Evolutionary conservation across 1,140 invertebrate genomes (phyloP).

Genomic region (Coptotermes formosanus): DNA sequence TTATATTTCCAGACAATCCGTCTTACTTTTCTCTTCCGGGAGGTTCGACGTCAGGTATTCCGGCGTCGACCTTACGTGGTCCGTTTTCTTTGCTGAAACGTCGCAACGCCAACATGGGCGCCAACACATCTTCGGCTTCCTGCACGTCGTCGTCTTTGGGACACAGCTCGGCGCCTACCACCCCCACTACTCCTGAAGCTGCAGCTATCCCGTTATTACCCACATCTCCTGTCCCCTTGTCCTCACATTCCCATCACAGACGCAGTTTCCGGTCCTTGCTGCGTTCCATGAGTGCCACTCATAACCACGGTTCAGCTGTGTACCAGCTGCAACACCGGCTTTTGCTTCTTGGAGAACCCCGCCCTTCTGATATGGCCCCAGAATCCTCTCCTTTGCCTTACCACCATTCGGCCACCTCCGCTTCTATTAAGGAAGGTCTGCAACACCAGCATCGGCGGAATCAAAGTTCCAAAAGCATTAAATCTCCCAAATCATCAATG

Average conservation of each 20-base stretch:
- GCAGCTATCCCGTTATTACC: neutral
- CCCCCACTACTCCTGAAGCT: constrained; percentile 39
- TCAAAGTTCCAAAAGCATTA: neutral
- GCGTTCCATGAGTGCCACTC: constrained; percentile 55
- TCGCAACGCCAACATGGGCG: constrained; percentile 29
- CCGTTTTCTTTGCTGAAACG: constrained; percentile 41
- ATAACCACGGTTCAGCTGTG: constrained; percentile 50
- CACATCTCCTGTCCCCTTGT: constrained; percentile 37
- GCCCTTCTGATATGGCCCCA: constrained; percentile 57
- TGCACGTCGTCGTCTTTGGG: constrained; percentile 31
- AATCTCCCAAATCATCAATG: constrained; percentile 40
- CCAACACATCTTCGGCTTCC: neutral
- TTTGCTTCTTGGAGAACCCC: constrained; percentile 54
- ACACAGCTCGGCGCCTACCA: constrained; percentile 39
- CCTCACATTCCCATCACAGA: neutral
- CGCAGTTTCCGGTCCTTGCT: constrained; percentile 49
- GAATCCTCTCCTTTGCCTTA: constrained; percentile 48
- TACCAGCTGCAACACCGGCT: constrained; percentile 43
- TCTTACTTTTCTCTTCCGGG: constrained; percentile 58
- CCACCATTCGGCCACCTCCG: neutral
- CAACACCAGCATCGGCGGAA: constrained; percentile 34
- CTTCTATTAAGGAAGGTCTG: constrained; percentile 35
- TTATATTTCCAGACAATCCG: constrained; percentile 57
- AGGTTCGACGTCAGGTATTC: constrained; percentile 38
- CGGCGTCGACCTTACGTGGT: constrained; percentile 29